Conservation (phyloP, 2,888 invertebrate genomes). For the Ophonus ardosiacus region DNA sequence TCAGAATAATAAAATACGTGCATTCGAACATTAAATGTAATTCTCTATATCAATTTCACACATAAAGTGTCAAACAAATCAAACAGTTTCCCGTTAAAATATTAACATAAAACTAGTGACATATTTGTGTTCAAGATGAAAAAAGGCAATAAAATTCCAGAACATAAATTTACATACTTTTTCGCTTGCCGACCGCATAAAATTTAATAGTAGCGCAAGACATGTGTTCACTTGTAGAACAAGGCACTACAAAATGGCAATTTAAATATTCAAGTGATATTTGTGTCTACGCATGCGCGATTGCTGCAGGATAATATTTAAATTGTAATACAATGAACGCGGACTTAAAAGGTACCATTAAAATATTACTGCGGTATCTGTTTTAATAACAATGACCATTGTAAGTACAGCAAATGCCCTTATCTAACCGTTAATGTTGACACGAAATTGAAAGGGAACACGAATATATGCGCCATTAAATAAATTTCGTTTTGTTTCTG, state of each 20-base stretch:
- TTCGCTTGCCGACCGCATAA: conserved; percentile 58
- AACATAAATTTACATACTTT: conserved; percentile 63
- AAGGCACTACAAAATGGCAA: conserved; percentile 58
- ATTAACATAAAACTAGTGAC: conserved; percentile 54
- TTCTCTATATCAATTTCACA: conserved; percentile 56
- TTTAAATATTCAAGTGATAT: conserved; percentile 62
- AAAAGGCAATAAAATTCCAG: conserved; percentile 52
- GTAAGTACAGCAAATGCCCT: conserved; percentile 58
- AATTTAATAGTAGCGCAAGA: conserved; percentile 56
- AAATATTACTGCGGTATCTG: conserved; percentile 59
- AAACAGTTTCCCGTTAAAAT: conserved; percentile 34
- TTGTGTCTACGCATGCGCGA: conserved; percentile 46
- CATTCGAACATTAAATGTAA: conserved; percentile 38
- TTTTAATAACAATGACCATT: conserved; percentile 63
- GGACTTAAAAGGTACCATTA: conserved; percentile 57
- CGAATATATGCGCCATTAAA: conserved; percentile 57
- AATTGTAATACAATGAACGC: conserved; percentile 63
- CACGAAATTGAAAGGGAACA: conserved; percentile 51
- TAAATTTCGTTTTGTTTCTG: conserved; percentile 53
- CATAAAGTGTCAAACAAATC: conserved; percentile 55
- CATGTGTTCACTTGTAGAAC: conserved; percentile 59
- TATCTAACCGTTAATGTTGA: conserved; percentile 59
- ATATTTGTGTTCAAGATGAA: conserved; percentile 50
- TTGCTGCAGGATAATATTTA: conserved; percentile 57
- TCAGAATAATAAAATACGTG: conserved; percentile 47